phyloP scores from a whole-genome alignment of 1,140 invertebrate species.

The Neelides sp. region DNA sequence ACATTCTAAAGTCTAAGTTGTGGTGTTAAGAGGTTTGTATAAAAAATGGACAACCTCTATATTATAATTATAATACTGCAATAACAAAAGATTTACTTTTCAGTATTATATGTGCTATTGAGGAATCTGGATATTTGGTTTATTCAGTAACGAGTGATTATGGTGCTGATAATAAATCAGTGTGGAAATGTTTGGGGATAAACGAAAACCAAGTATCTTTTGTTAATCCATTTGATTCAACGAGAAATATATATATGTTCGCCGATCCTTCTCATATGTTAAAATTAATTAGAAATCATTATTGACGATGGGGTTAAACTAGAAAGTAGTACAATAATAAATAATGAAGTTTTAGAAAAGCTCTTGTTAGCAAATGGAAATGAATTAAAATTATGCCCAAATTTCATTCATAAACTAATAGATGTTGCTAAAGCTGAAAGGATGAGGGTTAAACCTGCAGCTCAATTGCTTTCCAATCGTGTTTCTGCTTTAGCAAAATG shows the following conservation, averaged over 20 bases:
- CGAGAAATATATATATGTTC: slow-evolving; percentile 20
- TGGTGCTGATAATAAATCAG: slow-evolving; percentile 8
- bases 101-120: slow-evolving; percentile 7
- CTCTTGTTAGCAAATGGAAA: slow-evolving; percentile 1
- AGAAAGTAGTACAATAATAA: slow-evolving; percentile 7
- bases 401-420: slow-evolving; percentile 8
- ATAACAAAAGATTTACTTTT: slow-evolving; percentile 12
- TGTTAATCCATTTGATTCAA: slow-evolving; percentile 17
- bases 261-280: slow-evolving; percentile 26
- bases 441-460: slow-evolving; percentile 14
- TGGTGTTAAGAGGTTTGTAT: slow-evolving; percentile 14
- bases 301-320: slow-evolving; percentile 24
- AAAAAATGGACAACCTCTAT: slow-evolving; percentile 21
- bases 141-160: slow-evolving; percentile 10
- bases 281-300: slow-evolving; percentile 27
- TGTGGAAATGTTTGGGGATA: slow-evolving; percentile 11
- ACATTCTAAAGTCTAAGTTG: slow-evolving; percentile 24
- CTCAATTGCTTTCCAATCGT: slow-evolving; percentile 4
- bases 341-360: slow-evolving; percentile 6
- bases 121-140: slow-evolving; percentile 10
- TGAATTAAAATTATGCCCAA: slow-evolving; percentile 13
- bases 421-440: slow-evolving; percentile 6
- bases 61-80: slow-evolving; percentile 18
- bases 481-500: too few species aligned
- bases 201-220: too few species aligned